Evolutionary conservation across 1,140 invertebrate genomes (phyloP), one percentile per base, ranked within the genome.

Genomic region (Tetramorium parvispinum): DNA sequence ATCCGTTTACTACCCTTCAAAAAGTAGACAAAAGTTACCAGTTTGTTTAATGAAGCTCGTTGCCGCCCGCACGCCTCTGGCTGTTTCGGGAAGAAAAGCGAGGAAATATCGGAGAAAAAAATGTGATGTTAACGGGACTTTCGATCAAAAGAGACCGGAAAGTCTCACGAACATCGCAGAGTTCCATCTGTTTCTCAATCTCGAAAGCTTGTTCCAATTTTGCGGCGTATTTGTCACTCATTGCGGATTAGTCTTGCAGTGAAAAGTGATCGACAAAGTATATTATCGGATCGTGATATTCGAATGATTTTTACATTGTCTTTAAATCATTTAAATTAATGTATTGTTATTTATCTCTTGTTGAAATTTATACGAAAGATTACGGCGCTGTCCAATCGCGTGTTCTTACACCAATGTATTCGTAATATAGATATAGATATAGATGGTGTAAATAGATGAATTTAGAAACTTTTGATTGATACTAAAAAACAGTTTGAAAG

Each of bases 21-120:
- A 86, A 86, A 85, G 32, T 65, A 57, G 87, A 68, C 49, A 79
- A 70, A 79, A 73, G 55, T 88, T 79, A 75, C 5, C 53, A 7
- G 83, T 4, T 85, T 55, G 66, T 78, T 85, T 73, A 85, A 88
- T 76, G 73, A 73, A 85, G 65, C 49, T 37, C 16, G 11, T 78
- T 78, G 43, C 46, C 57, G 24, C 21, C 51, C 27, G 24, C 18
- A 79, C 18, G 43, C 76, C 40, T 61, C 65, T 32, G 46, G 59
- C 37, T 61, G 43, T 63, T 40, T 61, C 53, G 37, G 37, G 8
- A 40, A 16, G 27, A 51, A 13, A 10, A 32, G 27, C 24, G 32
- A 37, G 27, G 53, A 81, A 66, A 81, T 3, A n/a, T 13, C 0
- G 18, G 13, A 27, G 46, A 68, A 55, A 51, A 70, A 51, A 70